phyloP scores from a whole-genome alignment of 2,113 vertebrate genomes.

The Heterotilapia buettikoferi region DNA sequence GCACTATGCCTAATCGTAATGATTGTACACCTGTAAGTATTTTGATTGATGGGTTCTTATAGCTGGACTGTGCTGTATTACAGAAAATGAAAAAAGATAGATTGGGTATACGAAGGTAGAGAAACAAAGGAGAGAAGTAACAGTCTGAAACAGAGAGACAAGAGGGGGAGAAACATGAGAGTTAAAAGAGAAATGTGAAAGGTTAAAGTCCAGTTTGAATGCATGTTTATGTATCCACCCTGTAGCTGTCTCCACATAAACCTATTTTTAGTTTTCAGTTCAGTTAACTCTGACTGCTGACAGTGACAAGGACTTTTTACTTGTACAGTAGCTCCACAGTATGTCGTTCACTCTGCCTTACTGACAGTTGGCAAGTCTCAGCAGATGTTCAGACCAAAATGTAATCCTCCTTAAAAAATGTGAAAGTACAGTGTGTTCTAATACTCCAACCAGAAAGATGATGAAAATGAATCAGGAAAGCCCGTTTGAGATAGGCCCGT shows the following conservation, averaged over 20 bases:
- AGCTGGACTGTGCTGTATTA: background rate
- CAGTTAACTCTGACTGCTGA: background rate
- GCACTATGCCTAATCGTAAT: background rate
- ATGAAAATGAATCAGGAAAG: background rate
- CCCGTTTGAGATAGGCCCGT: background rate
- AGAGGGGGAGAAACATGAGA: background rate
- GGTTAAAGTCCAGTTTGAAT: background rate
- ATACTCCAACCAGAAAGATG: background rate
- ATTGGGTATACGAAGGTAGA: background rate
- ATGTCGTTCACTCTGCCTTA: background rate
- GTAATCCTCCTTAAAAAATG: background rate
- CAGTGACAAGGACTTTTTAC: background rate
- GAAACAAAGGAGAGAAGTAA: background rate
- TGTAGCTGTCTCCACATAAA: background rate
- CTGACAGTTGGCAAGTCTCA: background rate
- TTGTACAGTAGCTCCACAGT: background rate
- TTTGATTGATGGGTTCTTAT: conserved; percentile 36
- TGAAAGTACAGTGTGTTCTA: background rate
- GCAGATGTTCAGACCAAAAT: background rate
- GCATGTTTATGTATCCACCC: background rate
- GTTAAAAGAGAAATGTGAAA: background rate
- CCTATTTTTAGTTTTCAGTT: background rate
- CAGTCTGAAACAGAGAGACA: background rate
- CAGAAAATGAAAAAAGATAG: background rate
- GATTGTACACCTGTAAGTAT: conserved; percentile 15